These are phyloP conservation scores for Hydriomena furcata DNA, from an alignment of 2,888 invertebrate species.

Conservation along the genomic window DNA sequence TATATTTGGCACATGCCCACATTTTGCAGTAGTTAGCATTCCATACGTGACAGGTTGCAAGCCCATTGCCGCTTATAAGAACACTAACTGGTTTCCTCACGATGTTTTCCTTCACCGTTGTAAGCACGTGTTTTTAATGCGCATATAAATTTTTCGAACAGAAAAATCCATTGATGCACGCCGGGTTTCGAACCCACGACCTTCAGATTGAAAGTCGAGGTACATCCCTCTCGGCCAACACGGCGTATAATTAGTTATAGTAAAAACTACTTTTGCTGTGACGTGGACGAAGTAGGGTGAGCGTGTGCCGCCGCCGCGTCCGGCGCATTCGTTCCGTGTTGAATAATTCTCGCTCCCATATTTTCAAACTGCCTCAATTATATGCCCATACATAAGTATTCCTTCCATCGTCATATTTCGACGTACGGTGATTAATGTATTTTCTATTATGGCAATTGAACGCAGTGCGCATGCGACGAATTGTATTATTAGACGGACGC, in stretches of 20 bases:
- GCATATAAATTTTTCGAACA: no score
- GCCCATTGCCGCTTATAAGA: no score
- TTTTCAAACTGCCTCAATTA: slow-evolving; percentile 71
- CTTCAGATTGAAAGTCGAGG: no score
- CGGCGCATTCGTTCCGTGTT: slow-evolving; percentile 52
- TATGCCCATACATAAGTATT: slow-evolving; percentile 43
- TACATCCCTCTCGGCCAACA: no score
- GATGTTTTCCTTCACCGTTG: no score
- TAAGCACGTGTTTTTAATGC: no score
- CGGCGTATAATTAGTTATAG: slow-evolving; percentile 16
- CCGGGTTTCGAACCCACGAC: no score
- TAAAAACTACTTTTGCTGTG: slow-evolving; percentile 15
- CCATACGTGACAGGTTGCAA: no score
- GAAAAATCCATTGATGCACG: no score
- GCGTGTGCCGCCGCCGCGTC: slow-evolving; percentile 26
- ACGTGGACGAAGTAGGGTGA: slow-evolving; percentile 6
- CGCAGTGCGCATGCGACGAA: slow-evolving; percentile 73
- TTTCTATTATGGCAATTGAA: slow-evolving; percentile 74
- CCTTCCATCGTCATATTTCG: slow-evolving; percentile 52
- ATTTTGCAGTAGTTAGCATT: no score
- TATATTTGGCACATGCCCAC: no score
- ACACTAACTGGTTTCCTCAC: no score
- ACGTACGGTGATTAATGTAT: slow-evolving; percentile 69
- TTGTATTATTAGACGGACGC: slow-evolving; percentile 68
- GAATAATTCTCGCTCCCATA: slow-evolving; percentile 58